These are phyloP conservation scores for Drosophila anceps DNA, from an alignment of 2,888 invertebrate species.

Conservation along the genomic window DNA sequence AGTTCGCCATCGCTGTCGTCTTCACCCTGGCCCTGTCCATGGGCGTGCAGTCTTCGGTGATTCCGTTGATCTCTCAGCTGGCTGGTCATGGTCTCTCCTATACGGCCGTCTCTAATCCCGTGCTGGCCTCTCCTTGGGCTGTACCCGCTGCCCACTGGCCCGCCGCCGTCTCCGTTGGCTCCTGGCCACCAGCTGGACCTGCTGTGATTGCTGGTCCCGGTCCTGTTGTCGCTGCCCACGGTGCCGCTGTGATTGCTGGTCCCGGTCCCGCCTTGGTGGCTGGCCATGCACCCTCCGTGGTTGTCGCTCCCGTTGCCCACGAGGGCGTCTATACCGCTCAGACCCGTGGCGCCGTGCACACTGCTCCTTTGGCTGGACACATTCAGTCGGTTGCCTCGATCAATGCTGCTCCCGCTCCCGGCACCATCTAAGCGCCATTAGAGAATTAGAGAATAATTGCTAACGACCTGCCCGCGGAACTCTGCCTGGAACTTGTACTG, in stretches of 20 bases:
- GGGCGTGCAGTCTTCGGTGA: conserved; percentile 82
- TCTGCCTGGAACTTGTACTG: conserved; percentile 57
- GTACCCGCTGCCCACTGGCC: conserved; percentile 47
- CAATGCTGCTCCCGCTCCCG: conserved; percentile 82
- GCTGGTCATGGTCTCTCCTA: conserved; percentile 77
- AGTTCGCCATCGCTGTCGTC: conserved; percentile 80
- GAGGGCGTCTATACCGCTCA: conserved; percentile 82
- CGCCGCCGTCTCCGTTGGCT: conserved; percentile 60
- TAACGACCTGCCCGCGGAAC: conserved; percentile 43
- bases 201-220: conserved; percentile 47
- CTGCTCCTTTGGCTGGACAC: conserved; percentile 81
- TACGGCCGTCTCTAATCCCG: conserved; percentile 76
- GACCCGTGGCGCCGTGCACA: conserved; percentile 82
- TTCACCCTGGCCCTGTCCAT: conserved; percentile 83
- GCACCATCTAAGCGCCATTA: conserved; percentile 63
- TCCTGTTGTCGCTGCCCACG: conserved; percentile 49
- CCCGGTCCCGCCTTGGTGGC: conserved; percentile 37
- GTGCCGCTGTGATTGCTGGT: conserved; percentile 47
- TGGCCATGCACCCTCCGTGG: conserved; percentile 59
- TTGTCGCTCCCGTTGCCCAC: conserved; percentile 73
- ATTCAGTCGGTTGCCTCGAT: conserved; percentile 79
- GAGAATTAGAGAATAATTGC: not conserved
- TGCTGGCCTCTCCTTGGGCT: conserved; percentile 62
- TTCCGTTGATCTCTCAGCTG: conserved; percentile 74
- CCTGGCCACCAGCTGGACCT: conserved; percentile 50